These are phyloP conservation scores for Alethe castanea DNA, from an alignment of 2,113 vertebrate genomes.

Conservation along the genomic window DNA sequence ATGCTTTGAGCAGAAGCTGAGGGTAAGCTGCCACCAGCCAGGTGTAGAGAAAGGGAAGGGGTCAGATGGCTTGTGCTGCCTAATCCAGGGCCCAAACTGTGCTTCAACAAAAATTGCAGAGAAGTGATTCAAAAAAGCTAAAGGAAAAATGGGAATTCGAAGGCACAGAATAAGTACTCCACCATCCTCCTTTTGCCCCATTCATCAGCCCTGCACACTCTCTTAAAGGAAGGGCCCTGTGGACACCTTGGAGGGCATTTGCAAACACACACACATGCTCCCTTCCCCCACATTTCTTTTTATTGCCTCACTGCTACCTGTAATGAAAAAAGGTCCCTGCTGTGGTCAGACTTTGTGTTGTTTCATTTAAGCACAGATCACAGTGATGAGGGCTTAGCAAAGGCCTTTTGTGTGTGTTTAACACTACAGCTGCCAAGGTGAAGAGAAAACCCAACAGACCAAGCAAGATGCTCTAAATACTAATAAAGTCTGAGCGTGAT, in stretches of 20 bases:
- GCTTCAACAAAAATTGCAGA: not conserved
- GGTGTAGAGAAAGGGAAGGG: not conserved
- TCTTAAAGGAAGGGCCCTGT: not conserved
- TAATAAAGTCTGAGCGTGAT: conserved; percentile 15
- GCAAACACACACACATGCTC: not conserved
- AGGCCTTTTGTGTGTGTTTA: conserved; percentile 22
- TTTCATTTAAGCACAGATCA: conserved; percentile 26
- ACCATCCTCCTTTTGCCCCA: not conserved
- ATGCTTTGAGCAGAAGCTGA: not conserved
- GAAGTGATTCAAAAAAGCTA: not conserved
- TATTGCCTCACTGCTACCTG: conserved; percentile 13
- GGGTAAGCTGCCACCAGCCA: not conserved
- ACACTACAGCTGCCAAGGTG: not conserved
- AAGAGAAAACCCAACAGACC: not conserved
- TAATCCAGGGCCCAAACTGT: not conserved
- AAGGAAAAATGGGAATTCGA: not conserved
- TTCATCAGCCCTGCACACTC: not conserved
- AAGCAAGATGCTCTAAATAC: conserved; percentile 26
- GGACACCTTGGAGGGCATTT: not conserved
- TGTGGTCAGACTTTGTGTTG: not conserved
- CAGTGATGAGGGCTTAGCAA: not conserved
- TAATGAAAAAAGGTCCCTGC: not conserved
- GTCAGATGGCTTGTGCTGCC: fast-evolving
- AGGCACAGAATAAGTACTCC: not conserved
- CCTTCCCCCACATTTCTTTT: not conserved